Evolutionary conservation across 2,113 vertebrate species (phyloP).

Genomic region (Proterorhinus semilunaris): DNA sequence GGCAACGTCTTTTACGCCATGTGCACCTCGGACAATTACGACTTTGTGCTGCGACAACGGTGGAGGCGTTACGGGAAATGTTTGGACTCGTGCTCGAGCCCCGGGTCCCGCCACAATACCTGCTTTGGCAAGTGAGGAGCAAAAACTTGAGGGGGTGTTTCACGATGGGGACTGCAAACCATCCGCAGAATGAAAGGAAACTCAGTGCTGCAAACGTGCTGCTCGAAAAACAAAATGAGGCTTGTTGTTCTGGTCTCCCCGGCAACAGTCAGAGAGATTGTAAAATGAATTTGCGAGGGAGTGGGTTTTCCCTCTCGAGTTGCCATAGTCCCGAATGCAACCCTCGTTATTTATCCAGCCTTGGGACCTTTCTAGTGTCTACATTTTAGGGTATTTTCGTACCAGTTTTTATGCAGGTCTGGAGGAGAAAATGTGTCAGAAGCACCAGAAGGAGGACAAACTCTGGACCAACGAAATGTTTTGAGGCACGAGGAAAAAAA

Average conservation of each 20-base stretch:
- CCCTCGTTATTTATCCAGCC: neutral
- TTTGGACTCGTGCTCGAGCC: conserved; percentile 49
- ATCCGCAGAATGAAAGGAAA: neutral
- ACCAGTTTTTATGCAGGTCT: neutral
- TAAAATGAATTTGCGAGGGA: neutral
- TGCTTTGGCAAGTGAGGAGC: conserved; percentile 46
- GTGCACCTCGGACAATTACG: conserved; percentile 79
- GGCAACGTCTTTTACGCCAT: conserved; percentile 91
- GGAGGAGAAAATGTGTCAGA: too few relatives aligned
- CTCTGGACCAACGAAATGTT: too few relatives aligned
- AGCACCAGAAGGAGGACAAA: neutral
- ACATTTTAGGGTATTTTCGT: neutral
- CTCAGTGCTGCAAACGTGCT: neutral
- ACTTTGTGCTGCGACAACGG: conserved; percentile 82
- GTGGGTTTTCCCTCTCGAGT: too few relatives aligned
- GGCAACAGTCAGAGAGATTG: neutral
- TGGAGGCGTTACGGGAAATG: conserved; percentile 55
- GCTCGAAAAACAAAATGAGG: neutral
- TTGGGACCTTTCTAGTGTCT: neutral
- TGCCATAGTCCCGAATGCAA: neutral
- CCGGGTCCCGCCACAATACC: conserved; percentile 27
- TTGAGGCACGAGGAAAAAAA: too few relatives aligned
- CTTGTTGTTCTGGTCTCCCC: neutral
- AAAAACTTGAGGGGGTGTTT: conserved; percentile 6
- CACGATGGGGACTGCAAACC: neutral